Evolutionary conservation across 2,797 vertebrate species (phyloP).

Genomic region (Micromesistius poutassou): DNA sequence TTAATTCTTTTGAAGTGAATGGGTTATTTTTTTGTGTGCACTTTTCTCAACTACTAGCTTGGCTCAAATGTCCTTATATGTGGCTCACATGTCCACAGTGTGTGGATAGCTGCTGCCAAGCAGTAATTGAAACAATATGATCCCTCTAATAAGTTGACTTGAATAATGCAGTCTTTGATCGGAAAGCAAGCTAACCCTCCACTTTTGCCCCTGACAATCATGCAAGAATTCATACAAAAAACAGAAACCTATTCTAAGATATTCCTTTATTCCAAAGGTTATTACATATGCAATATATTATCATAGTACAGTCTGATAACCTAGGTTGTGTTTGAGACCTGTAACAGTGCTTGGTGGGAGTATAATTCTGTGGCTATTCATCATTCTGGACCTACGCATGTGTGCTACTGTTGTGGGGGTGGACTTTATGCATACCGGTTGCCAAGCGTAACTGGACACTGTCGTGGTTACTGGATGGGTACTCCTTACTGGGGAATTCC

Average conservation of each 20-base stretch:
- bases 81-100: not conserved
- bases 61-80: conserved; percentile 35
- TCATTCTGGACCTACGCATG: conserved; percentile 8
- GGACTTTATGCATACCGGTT: not conserved
- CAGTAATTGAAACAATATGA: conserved; percentile 10
- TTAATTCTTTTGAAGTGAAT: not conserved
- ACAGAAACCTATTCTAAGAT: not conserved
- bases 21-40: not conserved
- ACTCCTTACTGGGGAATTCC: not conserved
- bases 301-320: not conserved
- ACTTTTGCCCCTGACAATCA: not conserved
- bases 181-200: conserved; percentile 4
- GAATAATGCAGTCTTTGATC: conserved; percentile 54
- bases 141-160: conserved; percentile 19
- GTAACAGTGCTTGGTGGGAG: not conserved
- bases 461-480: conserved; percentile 1
- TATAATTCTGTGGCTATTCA: not conserved
- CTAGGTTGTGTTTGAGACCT: not conserved
- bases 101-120: not conserved
- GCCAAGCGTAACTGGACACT: conserved; percentile 22
- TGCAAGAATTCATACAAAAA: not conserved
- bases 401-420: not conserved
- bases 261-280: not conserved
- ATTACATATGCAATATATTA: not conserved
- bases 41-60: not conserved